Base-by-base conservation (phyloP, 2,113 vertebrate genomes). In the Pongo pygmaeus region DNA sequence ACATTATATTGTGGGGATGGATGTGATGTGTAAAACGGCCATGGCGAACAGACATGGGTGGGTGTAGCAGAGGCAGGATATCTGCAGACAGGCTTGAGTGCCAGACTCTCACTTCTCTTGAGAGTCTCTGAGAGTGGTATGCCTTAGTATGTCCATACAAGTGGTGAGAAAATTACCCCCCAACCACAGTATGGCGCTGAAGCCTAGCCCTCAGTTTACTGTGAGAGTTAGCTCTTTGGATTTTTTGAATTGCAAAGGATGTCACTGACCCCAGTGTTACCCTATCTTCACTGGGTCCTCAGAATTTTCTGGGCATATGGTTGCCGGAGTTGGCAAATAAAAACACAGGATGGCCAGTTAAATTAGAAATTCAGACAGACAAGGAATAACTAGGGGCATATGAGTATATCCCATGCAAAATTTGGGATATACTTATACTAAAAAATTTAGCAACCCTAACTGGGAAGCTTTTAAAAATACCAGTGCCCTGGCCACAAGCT, bases 21-120 rank as follows among this genome's bases (percentile, higher is more conserved):
- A 38, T 5, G 46, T 25, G 2, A 0, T 0, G 0, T 8, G 4
- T 64, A 11, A 11, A 30, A 38, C 0, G 0, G 14, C 14, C 40
- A 0, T 3, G 5, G 13, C 32, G 0, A 16, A 72, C 52, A 55
- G 32, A 9, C 48, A 46, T 17, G 7, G 0, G 0, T 32, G 12
- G 2, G 27, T 1, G 40, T 17, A 22, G 8, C 61, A 27, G 13
- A n/a, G 48, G 79, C 6, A 38, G 40, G 48, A 64, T 0, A 0
- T 9, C 6, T 2, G 20, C 4, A 23, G 48, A 2, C 17, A 14
- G 35, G 43, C 4, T 32, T 32, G 4, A 8, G 20, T 2, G 16
- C 57, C 52, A n/a, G 27, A 7, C 32, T 11, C n/a, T 8, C 35
- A 3, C 16, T 0, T 27, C 25, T 50, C 46, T 75, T 59, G 69